A percentile compares a stretch with the other conserved stretches of the same genome.
Conservation (phyloP, 2,888 invertebrate species). For the Lochmaea crataegi region DNA sequence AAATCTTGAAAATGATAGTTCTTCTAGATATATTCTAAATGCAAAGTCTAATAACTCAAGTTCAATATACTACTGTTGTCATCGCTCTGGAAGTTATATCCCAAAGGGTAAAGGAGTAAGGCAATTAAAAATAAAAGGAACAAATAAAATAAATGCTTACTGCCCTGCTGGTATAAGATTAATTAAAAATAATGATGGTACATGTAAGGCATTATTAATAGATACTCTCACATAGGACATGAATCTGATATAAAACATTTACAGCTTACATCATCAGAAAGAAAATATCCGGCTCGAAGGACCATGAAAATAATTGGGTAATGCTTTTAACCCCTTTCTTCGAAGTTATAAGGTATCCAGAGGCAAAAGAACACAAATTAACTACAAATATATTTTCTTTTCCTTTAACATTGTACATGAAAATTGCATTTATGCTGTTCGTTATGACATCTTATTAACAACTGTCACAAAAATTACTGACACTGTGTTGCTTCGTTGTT, state of each 20-base stretch:
- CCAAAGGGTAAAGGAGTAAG: slow-evolving; percentile 31
- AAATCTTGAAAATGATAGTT: slow-evolving; percentile 21
- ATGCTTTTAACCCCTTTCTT: too few species aligned
- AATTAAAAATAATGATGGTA: background rate
- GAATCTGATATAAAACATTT: slow-evolving; percentile 31
- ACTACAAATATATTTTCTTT: too few species aligned
- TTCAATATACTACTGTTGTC: slow-evolving; percentile 28
- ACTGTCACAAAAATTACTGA: too few species aligned
- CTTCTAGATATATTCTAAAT: slow-evolving; percentile 16
- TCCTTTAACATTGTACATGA: too few species aligned
- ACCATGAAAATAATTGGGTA: too few species aligned
- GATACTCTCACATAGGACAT: slow-evolving; percentile 32
- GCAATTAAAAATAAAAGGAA: slow-evolving; percentile 37
- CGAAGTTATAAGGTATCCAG: too few species aligned
- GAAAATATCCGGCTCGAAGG: slow-evolving; percentile 32
- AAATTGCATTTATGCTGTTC: too few species aligned
- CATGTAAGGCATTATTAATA: slow-evolving; percentile 10
- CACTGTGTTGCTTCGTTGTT: too few species aligned
- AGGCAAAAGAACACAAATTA: too few species aligned
- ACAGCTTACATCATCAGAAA: slow-evolving; percentile 27
- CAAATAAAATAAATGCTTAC: slow-evolving; percentile 37
- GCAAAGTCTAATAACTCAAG: background rate
- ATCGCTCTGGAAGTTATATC: slow-evolving; percentile 37
- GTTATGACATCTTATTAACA: too few species aligned
- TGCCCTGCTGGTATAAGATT: slow-evolving; percentile 33